Percentiles rank a stretch among this genome's conserved stretches.
Evolutionary conservation across 2,888 invertebrate species (phyloP).

Genomic region (Meiosimyza decipiens): DNA sequence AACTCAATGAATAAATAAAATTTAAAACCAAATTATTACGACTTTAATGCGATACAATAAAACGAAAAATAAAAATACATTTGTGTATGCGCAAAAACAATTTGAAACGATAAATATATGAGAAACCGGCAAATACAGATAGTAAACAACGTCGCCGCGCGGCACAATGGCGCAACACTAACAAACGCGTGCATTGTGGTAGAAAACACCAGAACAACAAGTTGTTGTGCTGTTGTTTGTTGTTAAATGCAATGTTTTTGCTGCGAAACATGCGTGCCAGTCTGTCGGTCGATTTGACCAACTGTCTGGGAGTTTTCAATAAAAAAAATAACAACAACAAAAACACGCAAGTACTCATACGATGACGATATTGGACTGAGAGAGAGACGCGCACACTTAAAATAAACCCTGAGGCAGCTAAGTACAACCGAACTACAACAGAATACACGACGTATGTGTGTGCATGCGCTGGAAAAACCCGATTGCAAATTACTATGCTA

Average conservation of each 20-base stretch:
- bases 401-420: too few species aligned
- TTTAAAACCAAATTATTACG: not conserved
- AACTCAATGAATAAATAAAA: not conserved
- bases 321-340: not conserved
- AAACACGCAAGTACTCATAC: not conserved
- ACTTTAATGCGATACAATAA: not conserved
- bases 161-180: too few species aligned
- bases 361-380: not conserved
- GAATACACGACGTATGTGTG: too few species aligned
- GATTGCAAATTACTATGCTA: too few species aligned
- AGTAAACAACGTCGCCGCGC: too few species aligned
- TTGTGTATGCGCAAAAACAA: conserved; percentile 1
- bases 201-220: not conserved
- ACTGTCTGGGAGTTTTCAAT: not conserved
- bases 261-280: not conserved
- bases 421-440: too few species aligned
- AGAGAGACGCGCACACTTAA: too few species aligned
- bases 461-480: too few species aligned
- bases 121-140: not conserved
- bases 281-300: not conserved
- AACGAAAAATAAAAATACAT: not conserved
- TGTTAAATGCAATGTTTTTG: not conserved
- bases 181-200: conserved; percentile 12
- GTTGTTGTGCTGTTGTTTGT: not conserved
- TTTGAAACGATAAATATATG: not conserved